These are phyloP conservation scores for Charaxes varanes DNA, from an alignment of 1,140 invertebrate species.

Conservation along the genomic window DNA sequence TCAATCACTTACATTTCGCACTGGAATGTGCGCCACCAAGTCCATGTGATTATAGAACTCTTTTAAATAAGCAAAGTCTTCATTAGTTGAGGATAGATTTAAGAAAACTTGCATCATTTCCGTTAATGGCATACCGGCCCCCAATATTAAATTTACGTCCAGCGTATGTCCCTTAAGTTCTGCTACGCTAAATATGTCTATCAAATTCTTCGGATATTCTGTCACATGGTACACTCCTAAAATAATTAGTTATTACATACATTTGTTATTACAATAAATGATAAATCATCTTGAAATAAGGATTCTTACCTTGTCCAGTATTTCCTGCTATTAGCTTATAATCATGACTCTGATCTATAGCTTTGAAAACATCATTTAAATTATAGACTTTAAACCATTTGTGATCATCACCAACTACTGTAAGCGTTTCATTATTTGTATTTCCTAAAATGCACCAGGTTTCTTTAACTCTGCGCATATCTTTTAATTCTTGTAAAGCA, in stretches of 20 bases:
- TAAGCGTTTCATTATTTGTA: slow-evolving; percentile 25
- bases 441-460: slow-evolving; percentile 44
- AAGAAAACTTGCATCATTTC: slow-evolving; percentile 79
- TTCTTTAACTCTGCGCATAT: slow-evolving; percentile 10
- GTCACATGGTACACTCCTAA: slow-evolving; percentile 59
- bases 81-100: slow-evolving; percentile 66
- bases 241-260: slow-evolving; percentile 21
- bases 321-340: slow-evolving; percentile 59
- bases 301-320: slow-evolving; percentile 59
- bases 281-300: too few relatives aligned
- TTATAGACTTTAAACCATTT: slow-evolving; percentile 76
- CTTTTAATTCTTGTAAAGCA: neutral
- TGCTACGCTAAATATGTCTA: slow-evolving; percentile 81
- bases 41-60: slow-evolving; percentile 76
- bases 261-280: too few relatives aligned
- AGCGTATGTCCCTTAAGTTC: slow-evolving; percentile 78
- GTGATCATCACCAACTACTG: slow-evolving; percentile 26
- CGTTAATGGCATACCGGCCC: slow-evolving; percentile 79
- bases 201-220: slow-evolving; percentile 72
- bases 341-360: slow-evolving; percentile 27
- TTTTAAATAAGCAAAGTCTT: slow-evolving; percentile 63
- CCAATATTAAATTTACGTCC: slow-evolving; percentile 74
- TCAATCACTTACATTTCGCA: slow-evolving; percentile 78
- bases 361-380: slow-evolving; percentile 51
- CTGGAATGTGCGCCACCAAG: slow-evolving; percentile 82